Evolutionary conservation across 2,113 vertebrate genomes (phyloP).

Genomic region (Xiphophorus hellerii): DNA sequence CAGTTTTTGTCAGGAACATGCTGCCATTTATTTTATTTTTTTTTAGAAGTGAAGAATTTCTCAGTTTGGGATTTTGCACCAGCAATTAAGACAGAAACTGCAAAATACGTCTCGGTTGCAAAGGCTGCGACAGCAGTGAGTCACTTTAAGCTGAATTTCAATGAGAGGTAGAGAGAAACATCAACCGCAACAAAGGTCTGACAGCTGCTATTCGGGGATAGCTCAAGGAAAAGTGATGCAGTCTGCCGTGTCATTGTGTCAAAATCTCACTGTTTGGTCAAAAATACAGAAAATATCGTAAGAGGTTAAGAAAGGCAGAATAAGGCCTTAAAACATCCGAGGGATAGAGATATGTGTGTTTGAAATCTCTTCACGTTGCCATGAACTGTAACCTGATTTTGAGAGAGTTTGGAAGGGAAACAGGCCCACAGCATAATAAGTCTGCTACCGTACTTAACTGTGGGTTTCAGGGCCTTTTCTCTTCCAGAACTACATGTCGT

Average conservation of each 20-base stretch:
- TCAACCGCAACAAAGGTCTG: constrained; percentile 61
- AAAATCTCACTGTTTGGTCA: neutral
- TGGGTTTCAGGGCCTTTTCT: neutral
- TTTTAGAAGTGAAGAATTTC: constrained; percentile 14
- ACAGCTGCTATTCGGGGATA: constrained; percentile 23
- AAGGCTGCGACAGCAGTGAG: constrained; percentile 58
- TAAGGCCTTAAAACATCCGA: neutral
- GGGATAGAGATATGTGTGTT: neutral
- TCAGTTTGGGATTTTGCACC: constrained; percentile 23
- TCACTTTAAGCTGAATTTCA: constrained; percentile 52
- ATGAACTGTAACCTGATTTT: neutral
- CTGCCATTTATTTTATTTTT: neutral
- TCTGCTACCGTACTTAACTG: neutral
- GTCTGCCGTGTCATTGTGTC: neutral
- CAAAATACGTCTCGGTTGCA: constrained; percentile 53
- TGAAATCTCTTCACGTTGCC: neutral
- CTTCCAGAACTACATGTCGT: neutral
- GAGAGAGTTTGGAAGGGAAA: neutral
- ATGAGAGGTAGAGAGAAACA: constrained; percentile 41
- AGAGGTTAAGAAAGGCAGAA: neutral
- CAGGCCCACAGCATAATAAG: neutral
- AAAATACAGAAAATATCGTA: neutral
- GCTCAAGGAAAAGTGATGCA: neutral
- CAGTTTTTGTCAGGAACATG: constrained; percentile 1
- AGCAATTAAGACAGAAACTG: constrained; percentile 26